phyloP scores from a whole-genome alignment of 1,140 invertebrate species.

The Drosophila murphyi region DNA sequence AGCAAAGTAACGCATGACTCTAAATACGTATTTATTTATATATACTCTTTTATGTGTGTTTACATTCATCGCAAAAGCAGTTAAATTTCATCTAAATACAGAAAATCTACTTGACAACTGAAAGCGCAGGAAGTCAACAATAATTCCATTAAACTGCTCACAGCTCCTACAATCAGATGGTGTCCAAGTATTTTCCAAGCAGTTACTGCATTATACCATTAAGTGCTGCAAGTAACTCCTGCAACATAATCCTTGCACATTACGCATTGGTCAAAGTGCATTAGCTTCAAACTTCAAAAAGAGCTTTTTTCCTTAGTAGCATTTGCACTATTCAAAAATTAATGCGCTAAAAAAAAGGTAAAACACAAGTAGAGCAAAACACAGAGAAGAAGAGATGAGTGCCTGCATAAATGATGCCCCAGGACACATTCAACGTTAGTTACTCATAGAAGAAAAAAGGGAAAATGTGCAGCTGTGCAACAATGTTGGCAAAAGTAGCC shows the following conservation, averaged over 20 bases:
- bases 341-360: slow-evolving; percentile 56
- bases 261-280: slow-evolving; percentile 23
- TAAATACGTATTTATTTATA: too few relatives aligned
- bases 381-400: slow-evolving; percentile 30
- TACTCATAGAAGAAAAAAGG: not conserved
- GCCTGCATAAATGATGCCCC: slow-evolving; percentile 62
- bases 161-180: not conserved
- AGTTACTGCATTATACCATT: not conserved
- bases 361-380: slow-evolving; percentile 33
- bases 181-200: not conserved
- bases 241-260: slow-evolving; percentile 28
- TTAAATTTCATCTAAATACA: not conserved
- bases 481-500: slow-evolving; percentile 25
- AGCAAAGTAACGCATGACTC: too few relatives aligned
- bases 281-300: slow-evolving; percentile 25
- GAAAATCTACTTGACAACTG: not conserved
- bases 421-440: slow-evolving; percentile 42
- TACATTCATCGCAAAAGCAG: too few relatives aligned
- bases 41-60: too few relatives aligned
- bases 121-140: not conserved
- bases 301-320: slow-evolving; percentile 41
- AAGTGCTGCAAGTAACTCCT: slow-evolving; percentile 1
- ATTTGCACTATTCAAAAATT: slow-evolving; percentile 71
- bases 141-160: not conserved
- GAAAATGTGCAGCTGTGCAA: slow-evolving; percentile 30